Evolutionary conservation across 2,888 invertebrate genomes (phyloP), one percentile per base, ranked within the genome.

Genomic region (Lithosia quadra): DNA sequence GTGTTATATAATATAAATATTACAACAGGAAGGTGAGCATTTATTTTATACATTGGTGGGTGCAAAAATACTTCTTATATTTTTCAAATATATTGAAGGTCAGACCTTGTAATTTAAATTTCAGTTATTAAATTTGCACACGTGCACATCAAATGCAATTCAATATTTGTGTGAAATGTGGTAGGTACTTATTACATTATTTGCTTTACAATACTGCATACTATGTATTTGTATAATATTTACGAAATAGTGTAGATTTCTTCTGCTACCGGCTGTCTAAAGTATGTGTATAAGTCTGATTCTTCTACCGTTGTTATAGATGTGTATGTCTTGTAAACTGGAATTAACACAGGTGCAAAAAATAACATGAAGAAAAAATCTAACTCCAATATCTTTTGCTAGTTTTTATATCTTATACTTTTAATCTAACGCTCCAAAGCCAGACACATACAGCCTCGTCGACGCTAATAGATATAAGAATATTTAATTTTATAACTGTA

Each of bases 31-130:
- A 58, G 58, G n/a, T 58, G 24, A 18, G 33, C n/a, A 4, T n/a
- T n/a, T 58, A 33, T 58, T 58, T 58, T 33, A 58, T 34, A 28
- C 33, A n/a, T 34, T 34, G n/a, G 58, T 33, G n/a, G 11, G n/a
- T 58, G 58, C 15, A 58, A 58, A 55, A 58, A 33, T 33, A 7
- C 15, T n/a, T 33, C n/a, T 58, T 21, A 33, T n/a, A n/a, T 24
- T 34, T 34, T 28, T 60, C 9, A 10, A 60, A 60, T 36, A 36
- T 22, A 11, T 36, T 60, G 36, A 60, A 60, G 59, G 59, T 60
- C 36, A 22, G 57, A 33, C 57, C 57, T 57, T 57, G 57, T 57
- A 18, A 57, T 57, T 18, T 57, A 18, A 33, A 57, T 57, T 28
- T 28, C 15, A 15, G 9, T 18, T 57, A 18, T 18, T 57, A 18